Evolutionary conservation across 2,113 vertebrate genomes (phyloP).

Genomic region (Ciconia maguari): DNA sequence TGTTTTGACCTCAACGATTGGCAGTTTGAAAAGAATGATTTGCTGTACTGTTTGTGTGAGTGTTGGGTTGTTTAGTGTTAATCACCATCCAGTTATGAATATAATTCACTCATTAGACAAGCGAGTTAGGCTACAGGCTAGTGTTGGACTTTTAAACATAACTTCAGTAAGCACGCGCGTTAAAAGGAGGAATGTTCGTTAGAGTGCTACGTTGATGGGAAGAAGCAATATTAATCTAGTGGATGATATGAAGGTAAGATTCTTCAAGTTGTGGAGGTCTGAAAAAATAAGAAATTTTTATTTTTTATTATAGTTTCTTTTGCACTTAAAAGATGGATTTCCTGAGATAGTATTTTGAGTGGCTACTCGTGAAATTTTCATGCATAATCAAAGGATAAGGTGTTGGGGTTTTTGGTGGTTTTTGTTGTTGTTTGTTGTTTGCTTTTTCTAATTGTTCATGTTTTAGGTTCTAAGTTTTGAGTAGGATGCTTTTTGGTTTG

Average conservation of each 20-base stretch:
- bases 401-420: background rate
- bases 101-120: conserved; percentile 15
- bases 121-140: background rate
- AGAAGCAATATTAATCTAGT: background rate
- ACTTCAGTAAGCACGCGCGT: background rate
- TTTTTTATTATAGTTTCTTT: background rate
- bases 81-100: conserved; percentile 63
- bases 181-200: background rate
- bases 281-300: background rate
- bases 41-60: conserved; percentile 58
- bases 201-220: background rate
- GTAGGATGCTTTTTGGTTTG: background rate
- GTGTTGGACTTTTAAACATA: background rate
- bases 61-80: conserved; percentile 31
- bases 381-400: background rate
- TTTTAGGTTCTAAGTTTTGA: background rate
- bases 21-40: conserved; percentile 58
- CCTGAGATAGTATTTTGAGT: background rate
- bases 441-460: background rate
- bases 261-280: background rate
- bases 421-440: background rate
- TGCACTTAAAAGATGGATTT: background rate
- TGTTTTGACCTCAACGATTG: conserved; percentile 41
- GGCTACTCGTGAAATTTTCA: background rate
- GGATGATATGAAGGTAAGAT: background rate